These are phyloP conservation scores for Lysandra coridon DNA, from an alignment of 2,888 invertebrate species.

Conservation along the genomic window DNA sequence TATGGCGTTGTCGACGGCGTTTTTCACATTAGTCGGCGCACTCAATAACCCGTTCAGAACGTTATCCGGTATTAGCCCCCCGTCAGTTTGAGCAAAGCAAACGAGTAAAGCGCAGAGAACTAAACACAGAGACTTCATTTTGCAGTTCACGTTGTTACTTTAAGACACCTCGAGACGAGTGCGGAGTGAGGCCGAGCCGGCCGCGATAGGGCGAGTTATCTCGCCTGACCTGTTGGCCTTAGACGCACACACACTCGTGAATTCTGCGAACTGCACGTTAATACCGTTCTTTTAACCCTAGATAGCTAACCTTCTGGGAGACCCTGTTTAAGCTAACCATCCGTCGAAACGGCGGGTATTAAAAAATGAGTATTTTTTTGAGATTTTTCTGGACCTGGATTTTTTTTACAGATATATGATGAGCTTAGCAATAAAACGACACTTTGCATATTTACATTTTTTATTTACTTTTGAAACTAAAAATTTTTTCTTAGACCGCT, in stretches of 20 bases:
- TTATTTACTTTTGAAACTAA: no score
- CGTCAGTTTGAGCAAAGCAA: not conserved
- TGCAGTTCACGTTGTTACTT: not conserved
- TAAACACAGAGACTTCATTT: slow-evolving; percentile 21
- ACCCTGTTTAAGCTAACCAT: no score
- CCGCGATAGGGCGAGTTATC: slow-evolving; percentile 14
- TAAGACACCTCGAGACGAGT: not conserved
- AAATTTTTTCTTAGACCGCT: no score
- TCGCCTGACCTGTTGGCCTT: slow-evolving; percentile 18
- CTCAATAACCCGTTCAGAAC: not conserved
- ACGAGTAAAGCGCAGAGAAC: slow-evolving; percentile 5
- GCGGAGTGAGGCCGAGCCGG: not conserved
- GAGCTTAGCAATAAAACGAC: no score
- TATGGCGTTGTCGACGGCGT: not conserved
- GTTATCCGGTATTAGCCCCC: not conserved
- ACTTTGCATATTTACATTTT: no score
- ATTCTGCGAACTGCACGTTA: not conserved
- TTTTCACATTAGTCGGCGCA: not conserved
- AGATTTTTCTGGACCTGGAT: no score
- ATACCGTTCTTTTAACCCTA: not conserved
- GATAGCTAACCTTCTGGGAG: no score
- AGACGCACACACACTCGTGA: slow-evolving; percentile 1
- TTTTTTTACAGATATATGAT: no score
- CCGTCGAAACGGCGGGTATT: no score
- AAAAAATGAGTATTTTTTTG: no score